These are phyloP conservation scores for Antitype chi DNA, from an alignment of 2,888 invertebrate species.

Conservation along the genomic window DNA sequence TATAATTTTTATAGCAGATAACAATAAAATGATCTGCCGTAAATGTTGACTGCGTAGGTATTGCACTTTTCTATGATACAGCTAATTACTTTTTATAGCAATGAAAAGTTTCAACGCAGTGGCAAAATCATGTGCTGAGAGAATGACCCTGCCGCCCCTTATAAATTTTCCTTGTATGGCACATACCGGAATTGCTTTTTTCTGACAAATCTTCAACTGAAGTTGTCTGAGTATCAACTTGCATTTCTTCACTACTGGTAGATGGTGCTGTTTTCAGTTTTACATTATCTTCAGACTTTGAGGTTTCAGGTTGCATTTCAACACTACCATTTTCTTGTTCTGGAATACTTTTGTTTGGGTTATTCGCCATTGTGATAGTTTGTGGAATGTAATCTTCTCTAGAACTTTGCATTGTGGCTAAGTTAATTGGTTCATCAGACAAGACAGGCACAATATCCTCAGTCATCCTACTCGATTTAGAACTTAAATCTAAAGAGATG, in stretches of 20 bases:
- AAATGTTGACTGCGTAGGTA: too few species aligned
- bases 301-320: constrained; percentile 74
- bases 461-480: constrained; percentile 79
- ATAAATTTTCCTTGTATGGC: neutral
- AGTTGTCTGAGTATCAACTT: constrained; percentile 84
- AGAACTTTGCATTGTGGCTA: constrained; percentile 82
- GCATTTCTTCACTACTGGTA: constrained; percentile 84
- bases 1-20: too few species aligned
- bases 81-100: too few species aligned
- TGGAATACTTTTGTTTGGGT: constrained; percentile 58
- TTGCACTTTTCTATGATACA: too few species aligned
- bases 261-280: constrained; percentile 70
- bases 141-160: too few species aligned
- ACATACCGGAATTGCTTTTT: constrained; percentile 80
- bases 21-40: too few species aligned
- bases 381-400: constrained; percentile 85
- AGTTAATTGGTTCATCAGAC: constrained; percentile 86
- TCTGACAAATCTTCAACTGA: constrained; percentile 87
- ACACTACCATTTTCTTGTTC: constrained; percentile 77
- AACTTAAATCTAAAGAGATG: constrained; percentile 85
- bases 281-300: constrained; percentile 70
- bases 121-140: too few species aligned
- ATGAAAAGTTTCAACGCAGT: too few species aligned
- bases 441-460: constrained; percentile 79
- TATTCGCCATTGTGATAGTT: constrained; percentile 62